phyloP scores from a whole-genome alignment of 2,888 invertebrate genomes.

The Rotaria socialis region DNA sequence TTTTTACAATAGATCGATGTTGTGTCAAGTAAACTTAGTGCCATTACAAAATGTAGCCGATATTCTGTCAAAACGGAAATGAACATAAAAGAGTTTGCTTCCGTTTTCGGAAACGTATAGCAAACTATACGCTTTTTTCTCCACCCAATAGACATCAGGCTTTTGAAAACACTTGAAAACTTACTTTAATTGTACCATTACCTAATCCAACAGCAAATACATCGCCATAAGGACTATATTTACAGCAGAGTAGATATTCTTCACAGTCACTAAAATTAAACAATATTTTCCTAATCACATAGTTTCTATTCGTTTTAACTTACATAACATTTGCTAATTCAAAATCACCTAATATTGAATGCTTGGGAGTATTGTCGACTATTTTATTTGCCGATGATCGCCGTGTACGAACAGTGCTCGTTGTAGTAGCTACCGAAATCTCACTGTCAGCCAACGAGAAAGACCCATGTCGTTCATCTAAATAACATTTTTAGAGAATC shows the following conservation, averaged over 20 bases:
- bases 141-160: not conserved
- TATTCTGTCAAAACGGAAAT: not conserved
- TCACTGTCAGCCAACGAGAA: not conserved
- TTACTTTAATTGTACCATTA: slow-evolving; percentile 45
- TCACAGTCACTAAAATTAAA: slow-evolving; percentile 38
- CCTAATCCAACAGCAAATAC: slow-evolving; percentile 41
- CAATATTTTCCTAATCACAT: not conserved
- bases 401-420: not conserved
- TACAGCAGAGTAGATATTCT: slow-evolving; percentile 41
- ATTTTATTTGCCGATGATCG: not conserved
- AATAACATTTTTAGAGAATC: not conserved
- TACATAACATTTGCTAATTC: slow-evolving; percentile 32
- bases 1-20: no score
- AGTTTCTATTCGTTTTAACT: not conserved
- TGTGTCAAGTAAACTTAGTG: no score
- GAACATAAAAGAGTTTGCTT: not conserved
- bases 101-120: not conserved
- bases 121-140: not conserved
- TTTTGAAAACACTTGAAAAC: not conserved
- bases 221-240: slow-evolving; percentile 41
- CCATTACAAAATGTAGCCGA: not conserved
- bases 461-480: slow-evolving; percentile 8
- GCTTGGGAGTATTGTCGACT: not conserved
- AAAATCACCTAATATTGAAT: slow-evolving; percentile 27
- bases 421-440: not conserved